Conservation (phyloP, 2,113 vertebrate genomes). For the Leucopternis melanops region DNA sequence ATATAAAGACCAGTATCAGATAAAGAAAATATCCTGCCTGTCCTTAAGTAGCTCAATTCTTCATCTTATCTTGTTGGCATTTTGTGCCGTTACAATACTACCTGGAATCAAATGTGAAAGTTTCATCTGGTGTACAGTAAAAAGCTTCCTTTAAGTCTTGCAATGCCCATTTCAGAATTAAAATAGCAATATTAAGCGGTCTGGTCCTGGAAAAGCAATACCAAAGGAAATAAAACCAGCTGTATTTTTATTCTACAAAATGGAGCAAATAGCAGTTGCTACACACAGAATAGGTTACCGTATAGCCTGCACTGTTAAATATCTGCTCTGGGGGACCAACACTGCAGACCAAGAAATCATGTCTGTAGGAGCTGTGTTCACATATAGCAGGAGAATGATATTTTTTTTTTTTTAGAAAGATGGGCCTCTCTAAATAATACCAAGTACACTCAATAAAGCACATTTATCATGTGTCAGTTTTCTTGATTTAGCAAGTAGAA, state of each 20-base stretch:
- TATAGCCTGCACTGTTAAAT: not conserved
- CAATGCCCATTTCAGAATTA: not conserved
- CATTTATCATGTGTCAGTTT: not conserved
- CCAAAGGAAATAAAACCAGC: not conserved
- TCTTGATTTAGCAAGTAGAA: not conserved
- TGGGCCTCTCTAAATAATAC: not conserved
- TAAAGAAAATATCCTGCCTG: not conserved
- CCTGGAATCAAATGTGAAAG: not conserved
- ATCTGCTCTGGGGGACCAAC: not conserved
- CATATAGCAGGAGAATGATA: accelerated
- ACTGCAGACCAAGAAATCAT: not conserved
- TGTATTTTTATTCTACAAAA: not conserved
- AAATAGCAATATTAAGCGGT: not conserved
- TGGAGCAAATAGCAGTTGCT: not conserved
- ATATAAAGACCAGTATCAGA: not conserved
- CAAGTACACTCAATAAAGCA: not conserved
- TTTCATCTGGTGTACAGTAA: not conserved
- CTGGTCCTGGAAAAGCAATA: not conserved
- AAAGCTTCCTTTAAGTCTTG: not conserved
- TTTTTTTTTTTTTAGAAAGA: not conserved
- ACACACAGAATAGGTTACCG: not conserved
- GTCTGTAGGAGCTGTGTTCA: not conserved
- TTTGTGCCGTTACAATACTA: not conserved
- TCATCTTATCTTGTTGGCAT: not conserved
- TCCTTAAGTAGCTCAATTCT: not conserved